Percentiles rank a stretch among this genome's conserved stretches.
Evolutionary conservation across 1,140 invertebrate genomes (phyloP).

Genomic region (Cydia amplana): DNA sequence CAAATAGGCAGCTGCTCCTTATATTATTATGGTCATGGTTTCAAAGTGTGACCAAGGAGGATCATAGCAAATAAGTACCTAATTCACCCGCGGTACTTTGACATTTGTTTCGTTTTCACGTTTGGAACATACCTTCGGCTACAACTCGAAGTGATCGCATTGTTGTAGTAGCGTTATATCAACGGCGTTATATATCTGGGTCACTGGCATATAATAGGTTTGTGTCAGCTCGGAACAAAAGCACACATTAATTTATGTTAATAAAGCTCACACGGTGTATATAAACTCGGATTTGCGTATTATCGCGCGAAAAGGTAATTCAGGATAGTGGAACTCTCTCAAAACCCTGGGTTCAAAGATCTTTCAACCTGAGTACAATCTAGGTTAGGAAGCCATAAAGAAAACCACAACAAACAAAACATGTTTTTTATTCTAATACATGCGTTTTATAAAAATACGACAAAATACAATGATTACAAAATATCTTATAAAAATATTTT

Average conservation of each 20-base stretch:
- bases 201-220: conserved; percentile 7
- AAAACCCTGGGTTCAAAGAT: conserved; percentile 36
- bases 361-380: conserved; percentile 41
- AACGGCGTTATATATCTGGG: no score
- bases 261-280: conserved; percentile 28
- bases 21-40: no score
- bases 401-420: conserved; percentile 77
- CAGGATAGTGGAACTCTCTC: neutral
- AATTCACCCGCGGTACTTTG: no score
- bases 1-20: no score
- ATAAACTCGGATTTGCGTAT: conserved; percentile 1
- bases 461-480: conserved; percentile 59
- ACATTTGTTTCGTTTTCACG: neutral
- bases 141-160: neutral
- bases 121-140: neutral
- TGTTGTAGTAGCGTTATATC: conserved; percentile 1
- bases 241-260: conserved; percentile 25
- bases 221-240: conserved; percentile 21
- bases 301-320: neutral
- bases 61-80: no score
- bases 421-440: conserved; percentile 72
- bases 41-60: no score
- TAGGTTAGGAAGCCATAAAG: conserved; percentile 66
- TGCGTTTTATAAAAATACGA: conserved; percentile 59
- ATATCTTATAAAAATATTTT: conserved; percentile 55